Evolutionary conservation across 2,797 vertebrate species (phyloP), one percentile per base, ranked within the genome.

Genomic region (Spinus olivaceus): DNA sequence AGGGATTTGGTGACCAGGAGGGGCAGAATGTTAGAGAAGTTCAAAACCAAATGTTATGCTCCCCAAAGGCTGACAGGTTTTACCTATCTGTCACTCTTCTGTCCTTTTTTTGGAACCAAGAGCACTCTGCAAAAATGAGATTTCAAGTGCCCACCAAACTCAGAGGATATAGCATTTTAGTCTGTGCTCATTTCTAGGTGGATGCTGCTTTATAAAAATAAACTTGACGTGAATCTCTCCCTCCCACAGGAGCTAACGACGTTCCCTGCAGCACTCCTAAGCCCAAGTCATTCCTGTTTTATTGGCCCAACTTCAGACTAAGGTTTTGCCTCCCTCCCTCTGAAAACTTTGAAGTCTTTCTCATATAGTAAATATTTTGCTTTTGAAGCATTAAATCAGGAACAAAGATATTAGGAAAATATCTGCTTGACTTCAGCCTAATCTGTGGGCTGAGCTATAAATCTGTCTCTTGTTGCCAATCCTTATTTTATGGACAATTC

Each of bases 191-290:
- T 94, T 91, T 91, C 82, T 88, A 92, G 87, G 70, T 88, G 59
- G 87, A 88, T 94, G 44, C 60, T 84, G 77, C 82, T 92, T 91
- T 89, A 56, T 91, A 96, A 95, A 95, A 95, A 96, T 90, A 93
- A 93, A 86, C 76, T 83, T 92, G 84, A 93, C 0, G 11, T 69
- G 94, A 90, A 69, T 86, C 72, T 94, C 88, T 90, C 76, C 85
- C 92, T 92, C 91, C 89, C 87, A 88, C 87, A 72, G 82, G 82
- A 96, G 65, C 12, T 91, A 96, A 83, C 1, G 1, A 91, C n/a
- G 63, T 76, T 95, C 63, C 70, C 63, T 94, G 87, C 77, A 86
- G 73, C 77, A 86, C n/a, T 95, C 49, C 73, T 50, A 79, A 87
- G 18, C 56, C 41, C 7, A 81, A 97, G 33, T 72, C 37, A 50